Percentiles rank a stretch among this genome's conserved stretches.
Conservation (phyloP, 2,113 vertebrate species). For the Seriola quinqueradiata region DNA sequence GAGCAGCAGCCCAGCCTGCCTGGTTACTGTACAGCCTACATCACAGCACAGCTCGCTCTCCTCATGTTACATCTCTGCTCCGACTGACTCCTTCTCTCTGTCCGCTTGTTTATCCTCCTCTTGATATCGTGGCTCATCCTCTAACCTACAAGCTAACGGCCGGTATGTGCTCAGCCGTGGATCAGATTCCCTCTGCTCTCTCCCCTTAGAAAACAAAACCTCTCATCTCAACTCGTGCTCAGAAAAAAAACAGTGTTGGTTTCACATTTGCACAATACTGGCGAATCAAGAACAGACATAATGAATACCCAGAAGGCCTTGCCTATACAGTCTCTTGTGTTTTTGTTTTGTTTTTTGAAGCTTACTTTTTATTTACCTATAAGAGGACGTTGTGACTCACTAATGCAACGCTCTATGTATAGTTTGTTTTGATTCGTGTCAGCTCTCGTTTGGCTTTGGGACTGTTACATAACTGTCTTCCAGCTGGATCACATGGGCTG, state of each 20-base stretch:
- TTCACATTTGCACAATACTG: not conserved
- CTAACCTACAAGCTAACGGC: conserved; percentile 17
- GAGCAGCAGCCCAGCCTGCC: conserved; percentile 49
- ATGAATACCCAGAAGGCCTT: not conserved
- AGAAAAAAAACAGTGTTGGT: conserved; percentile 1
- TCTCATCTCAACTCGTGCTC: not conserved
- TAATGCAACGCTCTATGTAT: conserved; percentile 31
- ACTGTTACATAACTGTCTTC: conserved; percentile 58
- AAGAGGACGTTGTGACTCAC: conserved; percentile 42
- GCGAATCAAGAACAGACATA: not conserved
- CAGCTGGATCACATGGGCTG: conserved; percentile 57
- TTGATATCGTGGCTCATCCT: conserved; percentile 29
- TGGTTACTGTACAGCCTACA: conserved; percentile 66
- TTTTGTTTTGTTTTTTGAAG: conserved; percentile 1
- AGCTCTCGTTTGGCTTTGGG: conserved; percentile 52
- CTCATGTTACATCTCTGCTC: conserved; percentile 51
- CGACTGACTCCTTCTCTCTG: conserved; percentile 25
- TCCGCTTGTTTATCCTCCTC: conserved; percentile 34
- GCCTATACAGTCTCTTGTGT: not conserved
- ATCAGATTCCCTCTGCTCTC: conserved; percentile 4
- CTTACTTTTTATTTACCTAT: conserved; percentile 40
- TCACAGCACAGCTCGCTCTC: conserved; percentile 43
- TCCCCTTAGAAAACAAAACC: conserved; percentile 30
- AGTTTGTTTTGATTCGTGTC: conserved; percentile 40
- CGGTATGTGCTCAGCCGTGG: conserved; percentile 7